phyloP scores from a whole-genome alignment of 2,797 vertebrate genomes.

The Fistularia commersonii region DNA sequence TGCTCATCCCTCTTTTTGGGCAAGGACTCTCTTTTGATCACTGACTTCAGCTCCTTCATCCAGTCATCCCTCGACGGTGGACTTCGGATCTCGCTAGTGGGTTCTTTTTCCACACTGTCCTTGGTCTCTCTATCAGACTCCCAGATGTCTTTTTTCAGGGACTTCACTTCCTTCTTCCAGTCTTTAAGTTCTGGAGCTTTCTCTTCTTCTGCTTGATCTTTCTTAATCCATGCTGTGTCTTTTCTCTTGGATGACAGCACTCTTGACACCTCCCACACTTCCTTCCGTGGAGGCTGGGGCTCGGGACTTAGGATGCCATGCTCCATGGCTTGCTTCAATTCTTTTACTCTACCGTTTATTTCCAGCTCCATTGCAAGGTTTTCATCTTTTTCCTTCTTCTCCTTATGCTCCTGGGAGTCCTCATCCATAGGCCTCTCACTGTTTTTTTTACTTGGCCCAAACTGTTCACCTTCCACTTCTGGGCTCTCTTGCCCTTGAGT shows the following conservation, averaged over 20 bases:
- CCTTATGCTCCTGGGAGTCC: neutral
- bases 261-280: constrained; percentile 18
- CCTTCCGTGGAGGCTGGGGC: constrained; percentile 12
- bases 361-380: constrained; percentile 19
- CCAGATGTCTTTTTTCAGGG: constrained; percentile 33
- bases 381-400: constrained; percentile 6
- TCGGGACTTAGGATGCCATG: constrained; percentile 41
- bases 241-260: constrained; percentile 29
- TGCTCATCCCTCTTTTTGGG: constrained; percentile 34
- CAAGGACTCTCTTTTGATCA: constrained; percentile 50
- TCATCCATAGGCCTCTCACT: neutral
- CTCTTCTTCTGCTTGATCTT: constrained; percentile 15
- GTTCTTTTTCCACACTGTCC: constrained; percentile 28
- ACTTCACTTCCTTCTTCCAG: constrained; percentile 47
- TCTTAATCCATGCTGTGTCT: constrained; percentile 61
- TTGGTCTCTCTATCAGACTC: constrained; percentile 14
- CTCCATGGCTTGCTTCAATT: constrained; percentile 38
- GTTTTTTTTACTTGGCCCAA: neutral
- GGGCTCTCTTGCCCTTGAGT: neutral
- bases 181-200: constrained; percentile 20
- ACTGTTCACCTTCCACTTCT: neutral
- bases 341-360: constrained; percentile 41
- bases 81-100: neutral
- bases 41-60: constrained; percentile 67
- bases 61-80: constrained; percentile 36